A percentile compares a stretch with the other conserved stretches of the same genome.
phyloP scores from a whole-genome alignment of 2,113 vertebrate species.

The Thamnophis sirtalis region DNA sequence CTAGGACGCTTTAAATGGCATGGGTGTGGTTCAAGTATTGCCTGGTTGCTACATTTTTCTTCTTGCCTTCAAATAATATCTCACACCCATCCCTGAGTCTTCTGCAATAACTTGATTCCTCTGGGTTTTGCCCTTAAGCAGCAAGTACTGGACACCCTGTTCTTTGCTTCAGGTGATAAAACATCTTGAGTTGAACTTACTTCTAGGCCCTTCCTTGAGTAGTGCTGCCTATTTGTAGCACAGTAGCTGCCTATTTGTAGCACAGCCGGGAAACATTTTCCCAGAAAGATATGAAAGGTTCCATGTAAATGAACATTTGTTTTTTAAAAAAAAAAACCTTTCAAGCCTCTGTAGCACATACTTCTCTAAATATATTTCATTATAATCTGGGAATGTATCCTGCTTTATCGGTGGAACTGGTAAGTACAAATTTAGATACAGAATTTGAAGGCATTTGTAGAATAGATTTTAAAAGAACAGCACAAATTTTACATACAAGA shows the following conservation, averaged over 20 bases:
- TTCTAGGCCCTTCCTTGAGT: not conserved
- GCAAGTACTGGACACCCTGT: not conserved
- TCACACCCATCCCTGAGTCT: not conserved
- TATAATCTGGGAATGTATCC: not conserved
- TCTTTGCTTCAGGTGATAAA: not conserved
- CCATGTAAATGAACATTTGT: not conserved
- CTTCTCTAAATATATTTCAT: not conserved
- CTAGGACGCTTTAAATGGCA: not conserved
- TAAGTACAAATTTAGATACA: not conserved
- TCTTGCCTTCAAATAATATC: no score
- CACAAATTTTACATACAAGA: not conserved
- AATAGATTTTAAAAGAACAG: not conserved
- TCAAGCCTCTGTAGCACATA: not conserved
- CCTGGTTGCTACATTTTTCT: not conserved
- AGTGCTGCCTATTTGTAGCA: not conserved
- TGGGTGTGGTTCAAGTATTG: not conserved
- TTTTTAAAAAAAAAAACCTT: not conserved
- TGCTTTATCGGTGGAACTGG: not conserved
- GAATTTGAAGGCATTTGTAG: not conserved
- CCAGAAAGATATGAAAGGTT: not conserved
- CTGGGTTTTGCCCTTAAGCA: not conserved
- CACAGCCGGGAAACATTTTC: not conserved
- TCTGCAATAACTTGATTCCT: not conserved
- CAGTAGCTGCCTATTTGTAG: not conserved
- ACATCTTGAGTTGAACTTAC: not conserved